A percentile compares a stretch with the other conserved stretches of the same genome.
Conservation (phyloP, 2,797 vertebrate species). For the Dipus sagitta region DNA sequence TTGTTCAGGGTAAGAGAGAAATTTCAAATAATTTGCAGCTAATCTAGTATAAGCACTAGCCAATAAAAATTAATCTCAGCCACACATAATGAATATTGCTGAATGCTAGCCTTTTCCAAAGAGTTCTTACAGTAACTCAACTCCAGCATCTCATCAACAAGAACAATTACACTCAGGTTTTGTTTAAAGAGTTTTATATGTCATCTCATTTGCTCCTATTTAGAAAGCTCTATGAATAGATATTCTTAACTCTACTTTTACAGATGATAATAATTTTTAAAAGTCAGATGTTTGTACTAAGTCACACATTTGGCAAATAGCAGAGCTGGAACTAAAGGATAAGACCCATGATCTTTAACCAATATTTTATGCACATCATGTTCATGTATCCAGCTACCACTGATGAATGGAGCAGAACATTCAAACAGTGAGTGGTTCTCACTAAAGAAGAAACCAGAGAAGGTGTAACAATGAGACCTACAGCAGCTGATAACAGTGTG, state of each 20-base stretch:
- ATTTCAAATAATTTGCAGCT: conserved; percentile 1
- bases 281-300: background rate
- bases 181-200: background rate
- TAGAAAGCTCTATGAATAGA: background rate
- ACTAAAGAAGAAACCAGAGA: background rate
- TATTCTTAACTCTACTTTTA: background rate
- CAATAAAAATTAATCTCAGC: background rate
- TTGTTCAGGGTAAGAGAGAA: background rate
- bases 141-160: background rate
- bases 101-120: background rate
- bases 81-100: background rate
- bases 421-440: background rate
- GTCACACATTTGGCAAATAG: background rate
- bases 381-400: background rate
- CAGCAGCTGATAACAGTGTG: background rate
- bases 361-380: too few species aligned
- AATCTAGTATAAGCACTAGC: background rate
- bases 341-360: background rate
- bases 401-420: background rate
- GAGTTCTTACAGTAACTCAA: background rate
- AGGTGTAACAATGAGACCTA: background rate
- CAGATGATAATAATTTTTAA: background rate
- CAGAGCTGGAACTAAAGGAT: too few species aligned
- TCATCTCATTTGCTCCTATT: conserved; percentile 9
- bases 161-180: background rate